Conservation (phyloP, 1,140 invertebrate genomes). For the Drosophila paulistorum region DNA sequence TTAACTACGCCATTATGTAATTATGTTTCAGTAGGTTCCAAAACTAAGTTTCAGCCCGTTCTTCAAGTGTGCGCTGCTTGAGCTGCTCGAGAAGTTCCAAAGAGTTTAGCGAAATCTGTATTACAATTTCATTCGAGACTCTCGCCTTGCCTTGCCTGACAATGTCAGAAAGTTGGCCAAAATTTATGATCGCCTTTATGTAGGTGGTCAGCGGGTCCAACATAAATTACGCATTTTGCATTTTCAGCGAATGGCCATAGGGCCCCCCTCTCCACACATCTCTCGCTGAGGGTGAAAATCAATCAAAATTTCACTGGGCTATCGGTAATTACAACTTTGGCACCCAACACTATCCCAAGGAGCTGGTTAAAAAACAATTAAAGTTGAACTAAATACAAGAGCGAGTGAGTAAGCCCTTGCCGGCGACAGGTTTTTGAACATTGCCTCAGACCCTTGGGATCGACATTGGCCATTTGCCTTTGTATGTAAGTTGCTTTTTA, state of each 20-base stretch:
- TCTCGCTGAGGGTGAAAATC: slow-evolving; percentile 47
- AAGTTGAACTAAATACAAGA: slow-evolving; percentile 73
- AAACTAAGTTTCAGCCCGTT: slow-evolving; percentile 19
- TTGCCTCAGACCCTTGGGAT: slow-evolving; percentile 1
- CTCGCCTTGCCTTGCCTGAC: not conserved
- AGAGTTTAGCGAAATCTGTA: slow-evolving; percentile 26
- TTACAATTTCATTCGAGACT: not conserved
- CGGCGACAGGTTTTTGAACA: slow-evolving; percentile 57
- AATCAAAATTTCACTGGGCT: slow-evolving; percentile 72
- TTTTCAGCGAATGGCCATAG: slow-evolving; percentile 20
- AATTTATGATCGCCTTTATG: slow-evolving; percentile 40
- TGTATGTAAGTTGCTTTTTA: not conserved
- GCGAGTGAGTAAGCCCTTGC: slow-evolving; percentile 1
- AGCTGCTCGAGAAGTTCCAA: slow-evolving; percentile 51
- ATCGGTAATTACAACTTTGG: slow-evolving; percentile 54
- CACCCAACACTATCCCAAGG: slow-evolving; percentile 21
- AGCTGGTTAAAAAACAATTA: slow-evolving; percentile 78
- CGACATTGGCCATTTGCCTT: not conserved
- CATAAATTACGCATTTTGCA: slow-evolving; percentile 41
- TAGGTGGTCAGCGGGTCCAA: slow-evolving; percentile 41
- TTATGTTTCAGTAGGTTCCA: slow-evolving; percentile 59
- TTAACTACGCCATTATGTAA: slow-evolving; percentile 81
- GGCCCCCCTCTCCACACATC: not conserved
- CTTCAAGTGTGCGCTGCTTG: slow-evolving; percentile 52
- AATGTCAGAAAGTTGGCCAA: not conserved